phyloP scores from a whole-genome alignment of 2,888 invertebrate genomes.

The Halocaridina rubra region DNA sequence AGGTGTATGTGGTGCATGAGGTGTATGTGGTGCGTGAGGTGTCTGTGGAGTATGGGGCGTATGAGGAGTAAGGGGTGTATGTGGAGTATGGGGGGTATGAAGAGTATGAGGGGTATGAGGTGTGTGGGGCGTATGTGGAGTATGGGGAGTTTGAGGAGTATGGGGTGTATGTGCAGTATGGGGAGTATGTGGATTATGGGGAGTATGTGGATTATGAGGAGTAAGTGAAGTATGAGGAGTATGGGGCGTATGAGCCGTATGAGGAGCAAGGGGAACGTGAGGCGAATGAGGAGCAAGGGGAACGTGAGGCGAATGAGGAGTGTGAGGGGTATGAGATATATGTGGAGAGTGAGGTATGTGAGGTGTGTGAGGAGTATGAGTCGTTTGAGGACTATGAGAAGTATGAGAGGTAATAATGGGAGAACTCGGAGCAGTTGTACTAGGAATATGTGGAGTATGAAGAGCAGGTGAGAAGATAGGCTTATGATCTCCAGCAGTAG shows the following conservation, averaged over 20 bases:
- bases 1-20: slow-evolving; percentile 15
- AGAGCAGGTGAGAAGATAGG: slow-evolving; percentile 25
- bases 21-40: slow-evolving; percentile 10
- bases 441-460: neutral
- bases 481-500: slow-evolving; percentile 44
- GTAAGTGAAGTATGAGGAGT: too few species aligned
- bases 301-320: too few species aligned
- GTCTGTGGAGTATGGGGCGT: slow-evolving; percentile 9
- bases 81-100: slow-evolving; percentile 18
- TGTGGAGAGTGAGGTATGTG: slow-evolving; percentile 2
- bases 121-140: slow-evolving; percentile 7
- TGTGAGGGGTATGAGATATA: neutral
- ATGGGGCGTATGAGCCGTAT: too few species aligned
- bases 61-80: neutral
- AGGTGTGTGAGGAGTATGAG: too few species aligned
- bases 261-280: too few species aligned
- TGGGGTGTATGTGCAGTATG: too few species aligned
- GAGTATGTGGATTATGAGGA: too few species aligned
- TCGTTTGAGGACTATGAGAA: too few species aligned
- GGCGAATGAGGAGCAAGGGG: too few species aligned
- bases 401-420: too few species aligned
- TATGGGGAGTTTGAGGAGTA: slow-evolving; percentile 9
- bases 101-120: neutral
- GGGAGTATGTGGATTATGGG: too few species aligned
- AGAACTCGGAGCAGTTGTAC: neutral